Conservation (phyloP, 2,797 vertebrate species). For the Muscicapa comitata region DNA sequence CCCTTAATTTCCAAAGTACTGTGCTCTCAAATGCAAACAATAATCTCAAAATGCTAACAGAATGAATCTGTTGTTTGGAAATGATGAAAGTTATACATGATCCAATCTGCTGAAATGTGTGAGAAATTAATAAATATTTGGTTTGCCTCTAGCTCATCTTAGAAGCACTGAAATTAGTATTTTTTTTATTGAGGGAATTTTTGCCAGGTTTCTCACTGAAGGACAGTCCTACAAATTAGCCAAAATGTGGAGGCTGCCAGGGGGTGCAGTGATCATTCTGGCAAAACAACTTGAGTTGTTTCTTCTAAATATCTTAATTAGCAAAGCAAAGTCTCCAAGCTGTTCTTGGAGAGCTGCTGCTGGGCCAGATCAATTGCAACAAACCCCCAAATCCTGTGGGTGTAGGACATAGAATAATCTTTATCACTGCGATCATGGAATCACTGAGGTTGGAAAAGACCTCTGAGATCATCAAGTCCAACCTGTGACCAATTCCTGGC, state of each 20-base stretch:
- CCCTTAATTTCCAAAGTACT: neutral
- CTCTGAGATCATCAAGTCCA: neutral
- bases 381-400: neutral
- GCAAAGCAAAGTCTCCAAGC: neutral
- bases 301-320: slow-evolving; percentile 59
- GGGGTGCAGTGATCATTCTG: slow-evolving; percentile 25
- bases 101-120: neutral
- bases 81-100: neutral
- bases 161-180: neutral
- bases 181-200: neutral
- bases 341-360: slow-evolving; percentile 24
- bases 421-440: neutral
- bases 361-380: neutral
- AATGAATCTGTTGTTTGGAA: slow-evolving; percentile 12
- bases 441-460: neutral
- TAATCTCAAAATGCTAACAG: neutral
- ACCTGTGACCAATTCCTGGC: neutral
- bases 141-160: slow-evolving; percentile 8
- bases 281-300: slow-evolving; percentile 5
- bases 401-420: neutral
- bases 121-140: slow-evolving; percentile 32
- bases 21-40: neutral
- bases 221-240: neutral
- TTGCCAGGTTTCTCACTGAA: slow-evolving; percentile 30
- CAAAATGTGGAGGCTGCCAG: neutral